These are phyloP conservation scores for Anoplolepis gracilipes DNA, from an alignment of 1,140 invertebrate species.

Conservation along the genomic window DNA sequence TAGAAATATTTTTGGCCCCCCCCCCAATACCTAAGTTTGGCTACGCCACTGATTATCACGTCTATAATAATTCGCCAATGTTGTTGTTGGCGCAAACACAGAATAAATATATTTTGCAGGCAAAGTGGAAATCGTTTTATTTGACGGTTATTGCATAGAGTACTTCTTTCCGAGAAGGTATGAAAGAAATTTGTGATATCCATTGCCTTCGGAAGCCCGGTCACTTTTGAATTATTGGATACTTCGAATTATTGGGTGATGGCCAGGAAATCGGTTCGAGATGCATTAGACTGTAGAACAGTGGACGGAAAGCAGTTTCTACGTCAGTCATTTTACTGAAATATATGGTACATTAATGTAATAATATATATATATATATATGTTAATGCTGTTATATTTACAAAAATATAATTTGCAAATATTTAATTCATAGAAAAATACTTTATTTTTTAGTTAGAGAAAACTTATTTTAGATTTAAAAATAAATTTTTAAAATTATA, in stretches of 20 bases:
- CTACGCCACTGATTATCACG: no score
- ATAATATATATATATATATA: background rate
- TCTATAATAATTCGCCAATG: background rate
- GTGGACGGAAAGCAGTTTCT: background rate
- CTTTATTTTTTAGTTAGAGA: background rate
- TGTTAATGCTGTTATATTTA: background rate
- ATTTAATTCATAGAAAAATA: background rate
- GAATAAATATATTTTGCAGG: background rate
- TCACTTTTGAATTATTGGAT: background rate
- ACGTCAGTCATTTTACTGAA: background rate
- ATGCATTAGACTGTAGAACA: background rate
- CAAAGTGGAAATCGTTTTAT: background rate
- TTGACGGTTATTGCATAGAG: background rate
- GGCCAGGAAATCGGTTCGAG: constrained; percentile 21
- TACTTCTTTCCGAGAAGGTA: background rate
- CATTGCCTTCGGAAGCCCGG: background rate
- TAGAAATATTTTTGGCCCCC: no score
- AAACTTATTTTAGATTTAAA: no score
- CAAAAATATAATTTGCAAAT: background rate
- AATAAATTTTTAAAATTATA: no score
- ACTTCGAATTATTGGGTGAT: constrained; percentile 37
- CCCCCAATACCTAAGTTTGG: no score
- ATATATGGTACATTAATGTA: background rate
- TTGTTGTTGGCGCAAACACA: background rate
- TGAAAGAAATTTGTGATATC: constrained; percentile 6